Conservation (phyloP, 2,888 invertebrate species). For the Lasius platythorax region DNA sequence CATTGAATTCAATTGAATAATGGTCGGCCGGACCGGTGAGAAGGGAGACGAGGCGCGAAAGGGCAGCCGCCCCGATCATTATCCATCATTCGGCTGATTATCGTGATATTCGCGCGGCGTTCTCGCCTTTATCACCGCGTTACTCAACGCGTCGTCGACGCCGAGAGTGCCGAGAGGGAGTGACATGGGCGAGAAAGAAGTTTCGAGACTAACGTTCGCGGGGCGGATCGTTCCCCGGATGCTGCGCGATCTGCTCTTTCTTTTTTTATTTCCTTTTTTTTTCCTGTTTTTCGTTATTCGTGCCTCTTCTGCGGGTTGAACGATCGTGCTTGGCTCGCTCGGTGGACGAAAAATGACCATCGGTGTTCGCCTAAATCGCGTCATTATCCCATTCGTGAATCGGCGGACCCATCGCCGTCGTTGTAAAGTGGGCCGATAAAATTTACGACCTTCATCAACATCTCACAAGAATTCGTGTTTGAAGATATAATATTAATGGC, state of each 20-base stretch:
- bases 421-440: not conserved
- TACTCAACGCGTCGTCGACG: constrained; percentile 74
- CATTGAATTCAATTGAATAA: constrained; percentile 86
- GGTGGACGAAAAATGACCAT: not conserved
- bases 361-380: constrained; percentile 19
- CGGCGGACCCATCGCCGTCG: not conserved
- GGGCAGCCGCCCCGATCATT: constrained; percentile 84
- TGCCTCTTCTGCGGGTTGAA: constrained; percentile 2
- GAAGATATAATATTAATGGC: not conserved
- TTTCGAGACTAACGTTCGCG: constrained; percentile 66
- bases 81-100: constrained; percentile 82
- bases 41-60: constrained; percentile 75
- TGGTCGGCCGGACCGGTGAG: constrained; percentile 70
- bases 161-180: constrained; percentile 70
- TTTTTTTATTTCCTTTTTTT: not conserved
- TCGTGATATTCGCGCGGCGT: constrained; percentile 82
- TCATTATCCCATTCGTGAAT: constrained; percentile 5
- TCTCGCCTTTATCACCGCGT: constrained; percentile 77
- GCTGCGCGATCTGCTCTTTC: not conserved
- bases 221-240: constrained; percentile 8
- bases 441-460: not conserved
- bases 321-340: not conserved
- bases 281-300: not conserved
- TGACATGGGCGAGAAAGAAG: constrained; percentile 70
- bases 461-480: not conserved